Conservation (phyloP, 1,140 invertebrate genomes). For the Lasioglossum albipes region DNA sequence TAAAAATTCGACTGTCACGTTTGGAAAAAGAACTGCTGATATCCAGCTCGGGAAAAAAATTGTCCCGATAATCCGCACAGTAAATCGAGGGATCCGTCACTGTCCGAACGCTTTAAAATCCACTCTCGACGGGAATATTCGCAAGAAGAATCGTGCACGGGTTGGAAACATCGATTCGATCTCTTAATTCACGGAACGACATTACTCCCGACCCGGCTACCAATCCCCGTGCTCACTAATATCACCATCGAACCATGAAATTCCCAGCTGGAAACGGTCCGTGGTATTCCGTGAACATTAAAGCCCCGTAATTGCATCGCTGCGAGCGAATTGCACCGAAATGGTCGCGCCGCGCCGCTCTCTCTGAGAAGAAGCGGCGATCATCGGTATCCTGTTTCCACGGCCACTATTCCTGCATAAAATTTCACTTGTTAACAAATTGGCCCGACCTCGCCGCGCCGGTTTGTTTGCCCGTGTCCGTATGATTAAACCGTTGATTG, state of each 20-base stretch:
- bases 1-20: too few species aligned
- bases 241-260: slow-evolving; percentile 71
- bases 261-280: slow-evolving; percentile 70
- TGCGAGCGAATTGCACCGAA: slow-evolving; percentile 65
- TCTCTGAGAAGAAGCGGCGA: slow-evolving; percentile 8
- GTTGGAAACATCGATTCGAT: slow-evolving; percentile 48
- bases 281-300: slow-evolving; percentile 72
- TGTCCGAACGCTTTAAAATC: slow-evolving; percentile 10
- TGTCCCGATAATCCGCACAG: neutral
- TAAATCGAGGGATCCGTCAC: neutral
- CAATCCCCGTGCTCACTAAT: slow-evolving; percentile 61
- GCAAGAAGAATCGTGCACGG: slow-evolving; percentile 21
- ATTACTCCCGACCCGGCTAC: slow-evolving; percentile 41
- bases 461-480: slow-evolving; percentile 16
- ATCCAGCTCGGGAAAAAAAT: neutral
- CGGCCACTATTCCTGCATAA: slow-evolving; percentile 18
- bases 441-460: slow-evolving; percentile 24
- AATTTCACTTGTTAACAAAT: slow-evolving; percentile 50
- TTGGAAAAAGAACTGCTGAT: too few species aligned
- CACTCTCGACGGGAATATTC: neutral
- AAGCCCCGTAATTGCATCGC: slow-evolving; percentile 73
- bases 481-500: slow-evolving; percentile 37
- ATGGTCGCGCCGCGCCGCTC: slow-evolving; percentile 30
- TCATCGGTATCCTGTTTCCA: slow-evolving; percentile 33
- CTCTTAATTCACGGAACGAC: slow-evolving; percentile 65